Percentiles rank a stretch among this genome's conserved stretches.
These are phyloP conservation scores for Protodeltote pygarga DNA, from an alignment of 2,888 invertebrate genomes.

Conservation along the genomic window DNA sequence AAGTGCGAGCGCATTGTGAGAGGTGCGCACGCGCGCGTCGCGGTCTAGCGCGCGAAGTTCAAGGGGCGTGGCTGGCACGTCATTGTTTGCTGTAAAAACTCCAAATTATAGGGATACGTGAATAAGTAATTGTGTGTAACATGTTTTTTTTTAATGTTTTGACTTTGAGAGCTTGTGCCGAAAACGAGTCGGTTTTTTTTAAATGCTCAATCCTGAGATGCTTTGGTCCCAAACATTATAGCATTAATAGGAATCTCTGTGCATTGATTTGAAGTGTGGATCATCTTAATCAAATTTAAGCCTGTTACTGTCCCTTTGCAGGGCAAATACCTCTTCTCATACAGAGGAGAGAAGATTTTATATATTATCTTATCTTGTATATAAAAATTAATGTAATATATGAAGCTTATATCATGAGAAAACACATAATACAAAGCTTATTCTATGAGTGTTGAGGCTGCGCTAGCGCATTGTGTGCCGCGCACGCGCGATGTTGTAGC, in stretches of 20 bases:
- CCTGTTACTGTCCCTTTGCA: too few species aligned
- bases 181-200: too few species aligned
- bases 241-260: too few species aligned
- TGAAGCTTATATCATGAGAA: constrained; percentile 4
- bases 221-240: too few species aligned
- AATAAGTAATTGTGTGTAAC: not conserved
- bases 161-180: too few species aligned
- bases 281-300: too few species aligned
- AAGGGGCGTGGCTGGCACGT: constrained; percentile 16
- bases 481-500: constrained; percentile 36
- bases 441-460: not conserved
- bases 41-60: constrained; percentile 27
- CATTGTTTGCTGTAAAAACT: constrained; percentile 24
- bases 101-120: constrained; percentile 11
- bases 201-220: too few species aligned
- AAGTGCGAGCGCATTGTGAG: constrained; percentile 20
- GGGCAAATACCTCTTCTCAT: too few species aligned
- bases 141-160: not conserved
- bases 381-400: too few species aligned
- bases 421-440: constrained; percentile 18
- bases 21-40: constrained; percentile 28
- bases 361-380: too few species aligned
- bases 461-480: constrained; percentile 23
- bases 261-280: too few species aligned
- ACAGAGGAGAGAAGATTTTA: too few species aligned